Conservation (phyloP, 1,140 invertebrate species). For the Cydia amplana region DNA sequence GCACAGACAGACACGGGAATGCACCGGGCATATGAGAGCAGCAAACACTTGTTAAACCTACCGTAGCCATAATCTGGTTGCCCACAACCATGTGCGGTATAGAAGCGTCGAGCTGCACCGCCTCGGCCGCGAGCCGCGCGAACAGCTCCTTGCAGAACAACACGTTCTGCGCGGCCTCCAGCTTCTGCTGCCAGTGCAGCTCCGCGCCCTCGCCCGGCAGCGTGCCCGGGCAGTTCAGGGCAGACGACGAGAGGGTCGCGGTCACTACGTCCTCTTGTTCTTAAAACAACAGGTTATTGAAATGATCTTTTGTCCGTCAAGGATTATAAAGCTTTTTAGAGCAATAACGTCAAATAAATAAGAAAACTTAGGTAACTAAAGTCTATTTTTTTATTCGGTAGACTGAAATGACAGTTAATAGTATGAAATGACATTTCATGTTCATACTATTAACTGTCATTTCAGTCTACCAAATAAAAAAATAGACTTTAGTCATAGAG, state of each 20-base stretch:
- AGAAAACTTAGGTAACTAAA: too few species aligned
- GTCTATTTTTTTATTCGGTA: too few species aligned
- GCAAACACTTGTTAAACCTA: conserved; percentile 68
- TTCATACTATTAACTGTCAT: too few species aligned
- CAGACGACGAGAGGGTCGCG: conserved; percentile 87
- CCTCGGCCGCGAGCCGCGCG: conserved; percentile 95
- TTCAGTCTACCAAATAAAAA: too few species aligned
- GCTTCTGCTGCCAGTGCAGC: conserved; percentile 95
- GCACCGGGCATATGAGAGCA: too few species aligned
- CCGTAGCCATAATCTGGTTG: conserved; percentile 97
- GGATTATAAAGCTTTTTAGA: not conserved
- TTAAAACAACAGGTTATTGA: conserved; percentile 46
- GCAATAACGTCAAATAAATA: too few species aligned
- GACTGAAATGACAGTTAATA: too few species aligned
- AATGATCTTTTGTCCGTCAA: not conserved
- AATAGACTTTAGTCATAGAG: too few species aligned
- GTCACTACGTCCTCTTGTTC: conserved; percentile 92
- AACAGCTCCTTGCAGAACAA: conserved; percentile 98
- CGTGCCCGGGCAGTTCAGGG: conserved; percentile 82
- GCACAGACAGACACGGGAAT: too few species aligned
- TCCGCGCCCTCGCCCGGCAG: conserved; percentile 86
- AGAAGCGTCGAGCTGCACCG: conserved; percentile 93
- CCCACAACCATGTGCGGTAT: conserved; percentile 98
- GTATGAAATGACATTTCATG: too few species aligned
- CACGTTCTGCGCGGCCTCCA: conserved; percentile 98